phyloP scores from a whole-genome alignment of 2,113 vertebrate species.

The Holacanthus passer region DNA sequence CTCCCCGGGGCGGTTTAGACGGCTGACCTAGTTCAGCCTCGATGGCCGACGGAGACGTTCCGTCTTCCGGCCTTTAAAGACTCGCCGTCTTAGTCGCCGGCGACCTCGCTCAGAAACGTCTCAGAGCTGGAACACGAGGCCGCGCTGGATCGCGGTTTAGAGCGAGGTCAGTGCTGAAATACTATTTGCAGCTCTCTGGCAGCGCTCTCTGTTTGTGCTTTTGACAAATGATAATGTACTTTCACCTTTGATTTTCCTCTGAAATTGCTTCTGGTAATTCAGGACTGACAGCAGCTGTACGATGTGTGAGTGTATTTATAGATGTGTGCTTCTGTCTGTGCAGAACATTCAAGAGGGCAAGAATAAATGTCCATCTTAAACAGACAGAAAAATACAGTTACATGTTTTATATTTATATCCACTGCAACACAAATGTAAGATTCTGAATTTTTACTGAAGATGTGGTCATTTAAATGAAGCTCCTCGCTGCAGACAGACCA shows the following conservation, averaged over 20 bases:
- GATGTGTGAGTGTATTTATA: background rate
- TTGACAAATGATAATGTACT: constrained; percentile 46
- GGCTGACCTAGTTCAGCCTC: constrained; percentile 68
- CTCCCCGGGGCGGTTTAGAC: constrained; percentile 41
- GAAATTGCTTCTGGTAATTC: constrained; percentile 56
- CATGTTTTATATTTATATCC: background rate
- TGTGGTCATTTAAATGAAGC: background rate
- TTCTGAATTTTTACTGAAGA: background rate
- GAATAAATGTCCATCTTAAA: background rate
- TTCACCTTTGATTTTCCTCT: constrained; percentile 48
- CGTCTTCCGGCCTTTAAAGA: constrained; percentile 18
- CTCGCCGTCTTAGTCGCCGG: no score
- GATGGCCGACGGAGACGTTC: constrained; percentile 18
- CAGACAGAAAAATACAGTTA: background rate
- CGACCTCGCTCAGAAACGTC: background rate
- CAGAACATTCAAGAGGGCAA: background rate
- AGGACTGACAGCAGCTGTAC: constrained; percentile 11
- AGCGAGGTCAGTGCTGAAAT: constrained; percentile 24
- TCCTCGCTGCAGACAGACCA: no score
- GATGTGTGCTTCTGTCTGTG: background rate
- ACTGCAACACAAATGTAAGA: background rate
- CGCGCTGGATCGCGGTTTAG: background rate
- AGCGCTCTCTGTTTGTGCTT: constrained; percentile 33
- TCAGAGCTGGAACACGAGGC: constrained; percentile 3
- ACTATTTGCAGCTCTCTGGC: constrained; percentile 17